Base-by-base conservation (phyloP, 2,888 invertebrate genomes). In the Plagiodera versicolora region DNA sequence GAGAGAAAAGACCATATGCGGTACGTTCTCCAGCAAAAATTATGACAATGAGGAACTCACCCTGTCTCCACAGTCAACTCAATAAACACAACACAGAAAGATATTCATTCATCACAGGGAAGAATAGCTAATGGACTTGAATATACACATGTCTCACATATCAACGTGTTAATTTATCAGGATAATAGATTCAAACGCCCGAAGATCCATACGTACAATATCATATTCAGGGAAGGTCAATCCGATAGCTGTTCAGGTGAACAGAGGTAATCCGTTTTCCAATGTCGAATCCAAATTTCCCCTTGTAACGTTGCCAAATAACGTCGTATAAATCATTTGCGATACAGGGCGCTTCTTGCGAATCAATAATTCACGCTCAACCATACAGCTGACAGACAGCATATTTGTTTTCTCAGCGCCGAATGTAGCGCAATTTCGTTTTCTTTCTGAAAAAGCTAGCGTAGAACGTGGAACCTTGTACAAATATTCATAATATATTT, bases 351-450 rank as follows among this genome's bases (percentile, higher is more conserved):
- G 52, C 55, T 63, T 63, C 48, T 53, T 52, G 47, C 52, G 39
- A 64, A 58, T 58, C 58, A 61, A 64, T 64, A 64, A 47, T 63
- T 63, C 48, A 63, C 19, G 46, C 17, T 30, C 51, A 60, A 48
- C 44, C 55, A 60, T 60, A 46, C 54, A 51, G 50, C 46, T 55
- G 60, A 54, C 55, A 55, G 47, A 56, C 56, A 58, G 58, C 51
- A 49, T 46, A 50, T 57, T 57, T 57, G 51, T 54, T 48, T 50
- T 57, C 57, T 57, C 56, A 50, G 49, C 51, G 30, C 14, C 46
- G 24, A 56, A 51, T 51, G 32, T 49, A 35, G 17, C 39, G 45
- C 28, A 16, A 24, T 47, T 56, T 11, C 24, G 17, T 54, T 17
- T 44, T 18, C 30, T 45, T 24, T 45, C 17, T 19, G 24, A 54